Conservation (phyloP, 2,797 vertebrate species). For the Rhinogobio ventralis region DNA sequence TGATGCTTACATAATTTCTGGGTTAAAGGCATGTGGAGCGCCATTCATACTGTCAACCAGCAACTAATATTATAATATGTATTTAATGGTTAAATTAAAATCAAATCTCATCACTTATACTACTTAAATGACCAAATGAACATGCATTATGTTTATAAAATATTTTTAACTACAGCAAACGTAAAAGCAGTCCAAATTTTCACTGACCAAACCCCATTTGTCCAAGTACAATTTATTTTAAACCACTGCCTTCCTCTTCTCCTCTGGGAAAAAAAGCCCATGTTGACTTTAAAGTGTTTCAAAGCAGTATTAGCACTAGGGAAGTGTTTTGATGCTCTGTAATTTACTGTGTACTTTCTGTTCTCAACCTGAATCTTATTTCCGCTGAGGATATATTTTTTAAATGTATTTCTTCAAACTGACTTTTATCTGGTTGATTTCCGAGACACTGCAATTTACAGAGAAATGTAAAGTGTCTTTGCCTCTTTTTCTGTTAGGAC, state of each 20-base stretch:
- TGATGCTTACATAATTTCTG: too few relatives aligned
- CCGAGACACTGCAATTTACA: not conserved
- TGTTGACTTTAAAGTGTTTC: not conserved
- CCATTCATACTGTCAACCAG: too few relatives aligned
- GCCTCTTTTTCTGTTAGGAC: slow-evolving; percentile 62
- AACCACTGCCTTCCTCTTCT: not conserved
- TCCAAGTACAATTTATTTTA: not conserved
- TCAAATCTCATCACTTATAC: too few relatives aligned
- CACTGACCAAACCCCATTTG: not conserved
- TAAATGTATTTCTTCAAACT: not conserved
- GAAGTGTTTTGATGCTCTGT: not conserved
- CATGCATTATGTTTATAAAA: not conserved
- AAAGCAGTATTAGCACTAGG: not conserved
- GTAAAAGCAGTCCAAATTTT: not conserved
- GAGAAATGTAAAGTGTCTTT: not conserved
- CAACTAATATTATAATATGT: too few relatives aligned
- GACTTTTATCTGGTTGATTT: not conserved
- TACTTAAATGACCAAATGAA: too few relatives aligned
- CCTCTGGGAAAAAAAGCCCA: not conserved
- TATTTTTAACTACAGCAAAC: not conserved
- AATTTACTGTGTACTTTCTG: not conserved
- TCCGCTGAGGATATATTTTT: not conserved
- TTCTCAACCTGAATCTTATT: not conserved
- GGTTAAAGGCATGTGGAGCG: too few relatives aligned
- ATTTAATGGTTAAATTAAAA: too few relatives aligned